A percentile compares a stretch with the other conserved stretches of the same genome.
Evolutionary conservation across 2,113 vertebrate species (phyloP).

Genomic region (Forbesichthys papilliferus): DNA sequence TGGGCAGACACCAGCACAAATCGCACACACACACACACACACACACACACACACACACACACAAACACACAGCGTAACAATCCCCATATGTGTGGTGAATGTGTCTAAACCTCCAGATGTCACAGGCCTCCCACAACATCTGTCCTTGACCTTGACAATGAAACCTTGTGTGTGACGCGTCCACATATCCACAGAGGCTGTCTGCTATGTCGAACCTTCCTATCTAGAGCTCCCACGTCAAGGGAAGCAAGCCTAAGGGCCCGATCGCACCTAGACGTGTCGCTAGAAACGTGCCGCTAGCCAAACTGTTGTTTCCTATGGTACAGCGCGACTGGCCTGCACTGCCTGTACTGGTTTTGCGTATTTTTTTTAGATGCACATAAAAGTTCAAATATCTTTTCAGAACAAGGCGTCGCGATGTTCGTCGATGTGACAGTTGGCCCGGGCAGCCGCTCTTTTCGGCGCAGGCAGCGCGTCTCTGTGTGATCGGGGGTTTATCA

Average conservation of each 20-base stretch:
- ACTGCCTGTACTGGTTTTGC: too few species aligned
- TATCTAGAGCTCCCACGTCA: slow-evolving; percentile 2
- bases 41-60: not conserved
- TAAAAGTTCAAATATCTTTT: not conserved
- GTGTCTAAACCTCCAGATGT: slow-evolving; percentile 26
- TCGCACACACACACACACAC: slow-evolving; percentile 2
- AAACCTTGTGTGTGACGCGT: not conserved
- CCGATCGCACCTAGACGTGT: not conserved
- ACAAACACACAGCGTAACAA: not conserved
- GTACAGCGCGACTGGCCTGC: not conserved
- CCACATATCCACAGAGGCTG: not conserved
- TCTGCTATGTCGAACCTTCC: slow-evolving; percentile 20
- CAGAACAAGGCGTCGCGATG: too few species aligned
- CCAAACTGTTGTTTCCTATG: not conserved
- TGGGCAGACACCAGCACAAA: too few species aligned
- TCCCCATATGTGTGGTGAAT: too few species aligned
- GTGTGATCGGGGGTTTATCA: too few species aligned
- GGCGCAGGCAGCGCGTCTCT: too few species aligned
- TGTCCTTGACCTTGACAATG: slow-evolving; percentile 56
- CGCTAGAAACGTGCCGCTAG: not conserved
- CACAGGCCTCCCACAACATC: slow-evolving; percentile 24
- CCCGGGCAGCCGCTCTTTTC: too few species aligned
- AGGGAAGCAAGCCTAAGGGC: too few species aligned
- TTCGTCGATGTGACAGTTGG: too few species aligned
- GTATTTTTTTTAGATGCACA: not conserved